Percentiles rank a stretch among this genome's conserved stretches.
Conservation (phyloP, 1,140 invertebrate species). For the Protaetia brevitarsis region DNA sequence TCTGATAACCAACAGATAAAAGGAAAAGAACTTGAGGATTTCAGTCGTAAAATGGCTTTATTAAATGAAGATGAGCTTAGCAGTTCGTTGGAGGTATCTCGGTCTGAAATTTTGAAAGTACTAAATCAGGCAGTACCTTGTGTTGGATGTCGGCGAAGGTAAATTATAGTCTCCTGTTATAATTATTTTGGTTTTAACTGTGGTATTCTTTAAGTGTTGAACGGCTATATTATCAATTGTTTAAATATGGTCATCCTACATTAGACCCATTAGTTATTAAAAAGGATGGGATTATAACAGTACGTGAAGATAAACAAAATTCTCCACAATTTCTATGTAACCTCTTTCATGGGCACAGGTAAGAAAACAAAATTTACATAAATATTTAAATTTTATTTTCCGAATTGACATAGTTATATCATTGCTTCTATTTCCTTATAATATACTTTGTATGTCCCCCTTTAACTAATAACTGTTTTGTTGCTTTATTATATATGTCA, state of each 20-base stretch:
- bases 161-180: slow-evolving; percentile 7
- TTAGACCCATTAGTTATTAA: slow-evolving; percentile 76
- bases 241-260: slow-evolving; percentile 76
- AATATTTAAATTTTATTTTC: slow-evolving; percentile 23
- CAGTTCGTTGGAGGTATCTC: slow-evolving; percentile 77
- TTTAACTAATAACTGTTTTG: slow-evolving; percentile 67
- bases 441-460: slow-evolving; percentile 76
- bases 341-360: slow-evolving; percentile 84
- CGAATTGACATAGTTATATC: neutral
- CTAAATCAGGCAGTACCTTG: slow-evolving; percentile 86
- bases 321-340: slow-evolving; percentile 76
- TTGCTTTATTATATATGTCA: slow-evolving; percentile 69
- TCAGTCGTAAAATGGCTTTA: slow-evolving; percentile 73
- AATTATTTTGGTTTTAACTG: slow-evolving; percentile 2
- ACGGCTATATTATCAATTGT: slow-evolving; percentile 76
- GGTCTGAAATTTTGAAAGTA: slow-evolving; percentile 75
- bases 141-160: slow-evolving; percentile 89
- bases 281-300: slow-evolving; percentile 67
- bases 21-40: slow-evolving; percentile 80
- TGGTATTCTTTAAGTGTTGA: slow-evolving; percentile 69
- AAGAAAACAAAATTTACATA: slow-evolving; percentile 45
- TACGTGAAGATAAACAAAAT: slow-evolving; percentile 72
- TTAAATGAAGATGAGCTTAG: slow-evolving; percentile 76
- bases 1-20: slow-evolving; percentile 71
- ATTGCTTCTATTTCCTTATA: slow-evolving; percentile 3